Conservation (phyloP, 1,140 invertebrate genomes). For the Thereuonema tuberculata region DNA sequence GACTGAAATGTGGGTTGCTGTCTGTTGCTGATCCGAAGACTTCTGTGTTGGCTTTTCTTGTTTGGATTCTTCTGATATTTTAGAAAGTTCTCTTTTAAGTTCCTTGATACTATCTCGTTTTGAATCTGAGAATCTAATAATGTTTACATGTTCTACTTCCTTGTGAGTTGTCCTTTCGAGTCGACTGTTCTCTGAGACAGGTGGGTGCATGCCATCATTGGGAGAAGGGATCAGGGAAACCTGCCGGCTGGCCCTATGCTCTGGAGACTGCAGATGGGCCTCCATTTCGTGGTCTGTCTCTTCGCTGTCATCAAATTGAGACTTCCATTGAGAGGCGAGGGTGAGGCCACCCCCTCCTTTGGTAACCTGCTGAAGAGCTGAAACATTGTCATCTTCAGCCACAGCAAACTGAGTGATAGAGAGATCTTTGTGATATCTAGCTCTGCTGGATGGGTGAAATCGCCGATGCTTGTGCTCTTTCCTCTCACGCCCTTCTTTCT, state of each 20-base stretch:
- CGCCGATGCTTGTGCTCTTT: conserved; percentile 15
- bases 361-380: conserved; percentile 63
- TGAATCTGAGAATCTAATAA: not conserved
- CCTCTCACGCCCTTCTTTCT: not conserved
- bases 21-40: not conserved
- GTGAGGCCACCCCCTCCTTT: conserved; percentile 44
- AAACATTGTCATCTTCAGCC: conserved; percentile 85
- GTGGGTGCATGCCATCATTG: conserved; percentile 12
- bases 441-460: conserved; percentile 17
- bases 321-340: conserved; percentile 81
- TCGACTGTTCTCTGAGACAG: conserved; percentile 4
- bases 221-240: conserved; percentile 11
- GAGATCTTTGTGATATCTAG: conserved; percentile 33
- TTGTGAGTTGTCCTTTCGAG: too few species aligned
- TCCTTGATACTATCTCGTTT: not conserved
- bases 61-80: conserved; percentile 6
- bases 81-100: conserved; percentile 1
- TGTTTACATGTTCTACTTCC: not conserved
- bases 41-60: not conserved
- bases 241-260: conserved; percentile 32
- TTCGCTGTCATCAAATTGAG: conserved; percentile 84
- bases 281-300: conserved; percentile 88
- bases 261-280: conserved; percentile 54
- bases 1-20: not conserved
- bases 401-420: conserved; percentile 78